Percentiles rank a stretch among this genome's conserved stretches.
phyloP scores from a whole-genome alignment of 2,888 invertebrate genomes.

The Thelaira solivaga region DNA sequence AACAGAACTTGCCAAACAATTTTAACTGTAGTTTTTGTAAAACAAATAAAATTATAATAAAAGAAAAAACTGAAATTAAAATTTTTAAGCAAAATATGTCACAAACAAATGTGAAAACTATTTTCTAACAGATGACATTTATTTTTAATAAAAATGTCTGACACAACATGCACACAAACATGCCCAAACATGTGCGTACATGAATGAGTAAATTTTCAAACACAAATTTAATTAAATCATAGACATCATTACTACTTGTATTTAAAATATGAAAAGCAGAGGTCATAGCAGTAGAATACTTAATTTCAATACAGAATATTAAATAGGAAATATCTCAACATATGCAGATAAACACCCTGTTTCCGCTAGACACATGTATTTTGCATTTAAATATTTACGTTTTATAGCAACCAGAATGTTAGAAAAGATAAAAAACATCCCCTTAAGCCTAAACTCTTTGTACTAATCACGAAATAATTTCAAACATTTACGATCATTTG shows the following conservation, averaged over 20 bases:
- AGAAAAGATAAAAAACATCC: slow-evolving; percentile 27
- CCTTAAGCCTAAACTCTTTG: slow-evolving; percentile 61
- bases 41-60: neutral
- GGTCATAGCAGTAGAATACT: too few relatives aligned
- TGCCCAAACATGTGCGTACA: too few relatives aligned
- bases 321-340: slow-evolving; percentile 50
- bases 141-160: slow-evolving; percentile 33
- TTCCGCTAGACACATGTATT: slow-evolving; percentile 33
- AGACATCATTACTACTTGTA: slow-evolving; percentile 5
- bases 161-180: too few relatives aligned
- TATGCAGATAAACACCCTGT: slow-evolving; percentile 57
- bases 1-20: too few relatives aligned
- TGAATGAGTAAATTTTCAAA: neutral
- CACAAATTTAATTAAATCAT: slow-evolving; percentile 49
- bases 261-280: neutral
- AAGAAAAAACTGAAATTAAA: neutral
- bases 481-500: slow-evolving; percentile 65
- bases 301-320: too few relatives aligned
- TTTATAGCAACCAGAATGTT: slow-evolving; percentile 5
- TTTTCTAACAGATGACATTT: slow-evolving; percentile 40
- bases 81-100: slow-evolving; percentile 33
- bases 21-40: neutral
- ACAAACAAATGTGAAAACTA: slow-evolving; percentile 40
- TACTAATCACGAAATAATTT: slow-evolving; percentile 66
- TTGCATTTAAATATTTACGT: slow-evolving; percentile 17